Base-by-base conservation (phyloP, 2,797 vertebrate species). In the Trachops cirrhosus region DNA sequence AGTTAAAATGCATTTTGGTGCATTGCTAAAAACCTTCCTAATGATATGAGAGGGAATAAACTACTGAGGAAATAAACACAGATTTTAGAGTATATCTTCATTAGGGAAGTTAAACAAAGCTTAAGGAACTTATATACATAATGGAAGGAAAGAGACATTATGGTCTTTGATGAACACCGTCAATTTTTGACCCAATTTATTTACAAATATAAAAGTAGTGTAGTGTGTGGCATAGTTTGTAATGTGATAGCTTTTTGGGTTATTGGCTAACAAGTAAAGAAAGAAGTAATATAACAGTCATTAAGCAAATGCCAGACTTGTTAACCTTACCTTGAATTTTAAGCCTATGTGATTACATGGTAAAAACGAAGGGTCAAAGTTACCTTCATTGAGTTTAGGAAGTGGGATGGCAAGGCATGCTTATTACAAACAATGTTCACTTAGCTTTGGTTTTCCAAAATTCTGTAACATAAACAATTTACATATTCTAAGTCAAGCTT, bases 81-180 rank as follows among this genome's bases (percentile, higher is more conserved):
- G 50, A 88, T 44, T 88, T 91, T 71, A 93, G 34, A 67, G 14
- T 39, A 29, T 57, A 12, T 39, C 41, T 21, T 83, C 82, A 75
- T 12, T 57, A 48, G 11, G 52, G 44, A 94, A 92, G 86, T 67
- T 32, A 91, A 84, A 84, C 64, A 62, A 44, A 85, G 15, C n/a
- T 91, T 48, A 85, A 73, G 77, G 84, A 91, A 96, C 95, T 64
- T 75, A 86, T 67, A n/a, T 70, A 48, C 3, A 78, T 54, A 39
- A 96, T 37, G 46, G 50, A 24, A 77, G 57, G 2, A 1, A 62
- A 73, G 85, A 97, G 84, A 74, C 4, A 37, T 34, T 0, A 22
- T n/a, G 44, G 5, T 86, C 39, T 91, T 92, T 94, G 41, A 87
- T 80, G 85, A 89, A 95, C 95, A 85, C 22, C 41, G 14, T 52